Percentiles rank a stretch among this genome's conserved stretches.
These are phyloP conservation scores for Emmelina monodactyla DNA, from an alignment of 2,888 invertebrate genomes.

Conservation along the genomic window DNA sequence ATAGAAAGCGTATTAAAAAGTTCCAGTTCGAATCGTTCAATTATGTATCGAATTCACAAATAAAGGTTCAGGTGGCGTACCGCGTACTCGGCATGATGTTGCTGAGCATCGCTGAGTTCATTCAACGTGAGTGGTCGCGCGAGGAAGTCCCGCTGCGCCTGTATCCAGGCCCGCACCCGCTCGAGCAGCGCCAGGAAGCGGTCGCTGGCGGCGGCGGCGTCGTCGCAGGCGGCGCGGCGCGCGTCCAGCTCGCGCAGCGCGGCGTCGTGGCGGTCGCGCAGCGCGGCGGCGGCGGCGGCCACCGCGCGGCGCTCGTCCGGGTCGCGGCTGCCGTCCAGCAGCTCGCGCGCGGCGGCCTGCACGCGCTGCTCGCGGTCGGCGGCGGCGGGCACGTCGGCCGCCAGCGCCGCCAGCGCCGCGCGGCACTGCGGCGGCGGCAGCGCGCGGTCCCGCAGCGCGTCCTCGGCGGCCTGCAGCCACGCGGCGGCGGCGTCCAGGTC, in stretches of 20 bases:
- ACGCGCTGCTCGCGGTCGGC: slow-evolving; percentile 80
- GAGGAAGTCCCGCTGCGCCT: slow-evolving; percentile 82
- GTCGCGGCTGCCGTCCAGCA: slow-evolving; percentile 82
- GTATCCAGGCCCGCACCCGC: slow-evolving; percentile 83
- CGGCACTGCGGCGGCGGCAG: slow-evolving; percentile 79
- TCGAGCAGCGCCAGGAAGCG: slow-evolving; percentile 84
- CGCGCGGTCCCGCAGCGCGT: slow-evolving; percentile 82
- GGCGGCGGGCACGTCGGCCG: slow-evolving; percentile 75
- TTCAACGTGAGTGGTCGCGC: slow-evolving; percentile 79
- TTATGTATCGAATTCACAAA: neutral
- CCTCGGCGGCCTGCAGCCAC: slow-evolving; percentile 86
- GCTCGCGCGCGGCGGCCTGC: slow-evolving; percentile 78
- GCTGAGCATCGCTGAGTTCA: slow-evolving; percentile 81
- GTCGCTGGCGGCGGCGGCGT: slow-evolving; percentile 88
- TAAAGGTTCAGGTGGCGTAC: slow-evolving; percentile 42
- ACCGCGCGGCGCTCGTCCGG: slow-evolving; percentile 79
- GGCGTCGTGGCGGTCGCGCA: slow-evolving; percentile 81
- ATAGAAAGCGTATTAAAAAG: neutral
- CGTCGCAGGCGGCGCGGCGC: slow-evolving; percentile 82
- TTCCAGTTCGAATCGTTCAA: no score
- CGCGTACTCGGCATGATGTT: slow-evolving; percentile 87
- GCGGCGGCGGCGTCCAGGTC: slow-evolving; percentile 83
- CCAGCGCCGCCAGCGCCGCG: slow-evolving; percentile 78
- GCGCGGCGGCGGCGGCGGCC: slow-evolving; percentile 75
- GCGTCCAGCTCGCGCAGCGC: slow-evolving; percentile 83